phyloP scores from a whole-genome alignment of 2,113 vertebrate species.

The Ammodytes dubius region DNA sequence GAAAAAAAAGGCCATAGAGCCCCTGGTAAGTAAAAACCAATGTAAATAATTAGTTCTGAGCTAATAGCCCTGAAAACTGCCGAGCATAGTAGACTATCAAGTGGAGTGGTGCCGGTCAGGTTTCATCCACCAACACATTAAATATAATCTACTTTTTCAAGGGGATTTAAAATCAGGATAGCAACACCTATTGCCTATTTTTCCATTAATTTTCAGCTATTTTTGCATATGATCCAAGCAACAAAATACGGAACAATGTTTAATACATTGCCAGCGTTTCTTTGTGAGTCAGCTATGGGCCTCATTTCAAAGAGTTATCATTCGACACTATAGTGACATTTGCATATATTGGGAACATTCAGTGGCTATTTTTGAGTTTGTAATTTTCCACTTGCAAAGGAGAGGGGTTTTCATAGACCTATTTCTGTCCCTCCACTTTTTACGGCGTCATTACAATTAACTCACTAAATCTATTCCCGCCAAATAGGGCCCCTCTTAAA shows the following conservation, averaged over 20 bases:
- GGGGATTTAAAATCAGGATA: neutral
- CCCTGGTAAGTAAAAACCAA: constrained; percentile 45
- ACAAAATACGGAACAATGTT: neutral
- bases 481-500: neutral
- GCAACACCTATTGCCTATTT: constrained; percentile 3
- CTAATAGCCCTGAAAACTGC: constrained; percentile 43
- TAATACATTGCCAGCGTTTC: constrained; percentile 5
- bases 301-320: constrained; percentile 1
- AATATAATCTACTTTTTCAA: constrained; percentile 24
- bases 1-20: constrained; percentile 21
- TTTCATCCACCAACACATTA: constrained; percentile 14
- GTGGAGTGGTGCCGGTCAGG: neutral
- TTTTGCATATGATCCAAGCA: constrained; percentile 33
- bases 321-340: neutral
- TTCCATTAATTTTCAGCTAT: constrained; percentile 6
- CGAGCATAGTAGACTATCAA: constrained; percentile 14
- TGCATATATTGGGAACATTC: neutral
- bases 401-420: neutral
- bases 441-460: neutral
- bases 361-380: neutral
- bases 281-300: neutral
- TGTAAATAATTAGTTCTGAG: constrained; percentile 61
- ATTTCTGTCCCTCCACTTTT: neutral
- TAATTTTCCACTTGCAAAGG: neutral
- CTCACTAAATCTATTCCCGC: neutral